These are phyloP conservation scores for Pterostichus madidus DNA, from an alignment of 2,888 invertebrate species.

Conservation along the genomic window DNA sequence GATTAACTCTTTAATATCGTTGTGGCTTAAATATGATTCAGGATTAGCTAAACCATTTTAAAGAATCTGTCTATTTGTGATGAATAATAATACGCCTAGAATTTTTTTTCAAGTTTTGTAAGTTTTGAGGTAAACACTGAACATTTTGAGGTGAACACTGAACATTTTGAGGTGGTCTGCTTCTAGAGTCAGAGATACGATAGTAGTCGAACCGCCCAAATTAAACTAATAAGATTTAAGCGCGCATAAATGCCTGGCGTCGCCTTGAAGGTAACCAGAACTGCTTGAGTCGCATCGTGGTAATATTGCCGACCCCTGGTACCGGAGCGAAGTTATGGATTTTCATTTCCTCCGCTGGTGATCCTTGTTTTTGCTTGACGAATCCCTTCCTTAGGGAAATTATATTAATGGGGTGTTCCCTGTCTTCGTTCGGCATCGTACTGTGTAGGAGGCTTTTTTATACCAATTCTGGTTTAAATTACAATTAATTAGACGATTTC, in stretches of 20 bases:
- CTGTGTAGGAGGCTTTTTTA: conserved; percentile 1
- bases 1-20: too few species aligned
- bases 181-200: conserved; percentile 33
- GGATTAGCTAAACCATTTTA: too few species aligned
- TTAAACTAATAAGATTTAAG: conserved; percentile 62
- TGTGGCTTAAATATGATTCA: too few species aligned
- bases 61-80: too few species aligned
- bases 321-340: conserved; percentile 44
- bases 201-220: conserved; percentile 40
- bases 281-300: conserved; percentile 1
- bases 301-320: conserved; percentile 34
- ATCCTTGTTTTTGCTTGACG: conserved; percentile 59
- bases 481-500: conserved; percentile 20
- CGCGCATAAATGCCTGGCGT: conserved; percentile 31
- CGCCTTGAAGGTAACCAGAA: conserved; percentile 39
- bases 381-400: conserved; percentile 33
- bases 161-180: too few species aligned
- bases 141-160: too few species aligned
- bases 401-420: conserved; percentile 37
- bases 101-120: too few species aligned
- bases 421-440: background rate
- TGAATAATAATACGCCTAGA: too few species aligned
- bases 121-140: too few species aligned
- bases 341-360: conserved; percentile 56
- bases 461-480: conserved; percentile 22